Base-by-base conservation (phyloP, 2,797 vertebrate species). In the Channallabes apus region DNA sequence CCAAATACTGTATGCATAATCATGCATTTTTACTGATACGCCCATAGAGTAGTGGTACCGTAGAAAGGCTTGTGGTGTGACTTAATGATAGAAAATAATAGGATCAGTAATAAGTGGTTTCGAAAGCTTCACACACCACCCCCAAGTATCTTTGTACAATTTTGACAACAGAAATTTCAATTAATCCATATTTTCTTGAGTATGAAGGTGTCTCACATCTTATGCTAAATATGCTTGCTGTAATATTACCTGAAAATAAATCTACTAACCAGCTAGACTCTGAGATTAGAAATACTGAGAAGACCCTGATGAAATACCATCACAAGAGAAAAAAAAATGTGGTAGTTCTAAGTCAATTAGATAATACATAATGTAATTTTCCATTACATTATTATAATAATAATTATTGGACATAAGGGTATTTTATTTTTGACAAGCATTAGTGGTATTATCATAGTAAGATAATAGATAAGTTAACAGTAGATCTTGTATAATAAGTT, bases 141-240 rank as follows among this genome's bases (percentile, higher is more conserved):
- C 59, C 20, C 56, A 35, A 32, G 29, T 32, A 6, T 56, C 17
- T 76, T 58, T 15, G 56, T 61, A 41, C 24, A 62, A 62, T n/a
- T 46, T 11, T 46, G 46, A 46, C 46, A 46, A 46, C 46, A 46
- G 12, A 46, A 8, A 46, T 62, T 62, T n/a, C 12, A 7, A 14
- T 41, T 6, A 79, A 62, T 79, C 58, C 35, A 79, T 22, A n/a
- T 64, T 64, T 46, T 38, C 59, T 64, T 80, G 12, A n/a, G 1
- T 27, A 64, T 80, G 35, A 46, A 80, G 14, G 35, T 80, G 77
- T 64, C 64, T 64, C 78, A 78, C 29, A 61, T 20, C 76, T 59
- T 78, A 14, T 38, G 76, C 20, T 24, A 61, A 56, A 35, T 61
- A 38, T 78, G 29, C 56, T 58, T 24, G 7, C 20, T 32, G 73